Evolutionary conservation across 1,140 invertebrate genomes (phyloP).

Genomic region (Bombyx mandarina): DNA sequence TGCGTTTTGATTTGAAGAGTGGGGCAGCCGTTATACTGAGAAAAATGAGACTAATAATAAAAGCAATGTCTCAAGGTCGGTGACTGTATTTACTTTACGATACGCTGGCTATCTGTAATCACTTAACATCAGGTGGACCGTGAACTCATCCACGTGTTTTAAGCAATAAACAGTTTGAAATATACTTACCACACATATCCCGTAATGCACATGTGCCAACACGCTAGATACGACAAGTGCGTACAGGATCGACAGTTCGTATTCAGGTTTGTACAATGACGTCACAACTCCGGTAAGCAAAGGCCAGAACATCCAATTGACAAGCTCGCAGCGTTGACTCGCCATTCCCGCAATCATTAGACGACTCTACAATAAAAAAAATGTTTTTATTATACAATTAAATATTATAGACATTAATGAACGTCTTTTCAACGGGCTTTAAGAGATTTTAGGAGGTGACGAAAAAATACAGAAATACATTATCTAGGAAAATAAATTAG

Average conservation of each 20-base stretch:
- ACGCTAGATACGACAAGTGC: slow-evolving; percentile 78
- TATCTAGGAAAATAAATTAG: no score
- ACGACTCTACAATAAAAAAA: slow-evolving; percentile 79
- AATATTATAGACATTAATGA: no score
- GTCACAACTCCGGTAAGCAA: slow-evolving; percentile 69
- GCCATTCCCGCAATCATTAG: slow-evolving; percentile 97
- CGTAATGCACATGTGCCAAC: slow-evolving; percentile 90
- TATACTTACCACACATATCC: slow-evolving; percentile 82
- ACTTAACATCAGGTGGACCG: no score
- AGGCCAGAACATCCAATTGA: slow-evolving; percentile 86
- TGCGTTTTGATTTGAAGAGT: no score
- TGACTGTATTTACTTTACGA: no score
- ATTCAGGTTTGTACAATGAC: slow-evolving; percentile 72
- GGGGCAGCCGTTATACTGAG: no score
- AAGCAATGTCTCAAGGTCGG: no score
- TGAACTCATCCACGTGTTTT: no score
- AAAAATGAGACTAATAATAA: no score
- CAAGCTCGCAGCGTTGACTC: slow-evolving; percentile 84
- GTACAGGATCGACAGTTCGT: slow-evolving; percentile 82
- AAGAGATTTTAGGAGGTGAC: no score
- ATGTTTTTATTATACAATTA: neutral
- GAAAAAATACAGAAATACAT: neutral
- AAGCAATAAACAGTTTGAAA: neutral
- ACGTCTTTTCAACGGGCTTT: no score
- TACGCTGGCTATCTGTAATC: no score